phyloP scores from a whole-genome alignment of 1,140 invertebrate genomes.

The Antheraea mylitta region DNA sequence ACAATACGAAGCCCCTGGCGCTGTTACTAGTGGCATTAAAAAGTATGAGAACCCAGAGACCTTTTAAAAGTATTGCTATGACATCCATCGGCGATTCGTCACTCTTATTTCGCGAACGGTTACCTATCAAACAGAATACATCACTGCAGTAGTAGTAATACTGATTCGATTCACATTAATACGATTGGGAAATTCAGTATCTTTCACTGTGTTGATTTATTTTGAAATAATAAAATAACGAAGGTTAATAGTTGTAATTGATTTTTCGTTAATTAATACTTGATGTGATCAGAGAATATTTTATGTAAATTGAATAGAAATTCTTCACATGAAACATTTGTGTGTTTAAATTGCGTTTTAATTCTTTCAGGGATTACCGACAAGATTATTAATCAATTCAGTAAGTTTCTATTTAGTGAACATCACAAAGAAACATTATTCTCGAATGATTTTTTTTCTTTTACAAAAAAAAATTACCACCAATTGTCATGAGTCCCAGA shows the following conservation, averaged over 20 bases:
- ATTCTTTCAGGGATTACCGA: no score
- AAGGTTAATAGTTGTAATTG: not conserved
- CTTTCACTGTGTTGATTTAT: not conserved
- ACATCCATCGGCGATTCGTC: slow-evolving; percentile 43
- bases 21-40: slow-evolving; percentile 68
- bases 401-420: no score
- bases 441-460: no score
- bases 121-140: slow-evolving; percentile 26
- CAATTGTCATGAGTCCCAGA: no score
- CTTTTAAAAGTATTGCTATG: slow-evolving; percentile 55
- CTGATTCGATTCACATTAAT: not conserved
- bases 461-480: no score
- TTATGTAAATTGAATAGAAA: no score
- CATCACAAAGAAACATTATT: no score
- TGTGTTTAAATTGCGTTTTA: no score
- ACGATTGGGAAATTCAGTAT: not conserved
- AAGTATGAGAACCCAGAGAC: slow-evolving; percentile 65
- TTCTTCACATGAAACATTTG: no score
- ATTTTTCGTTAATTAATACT: not conserved
- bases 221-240: not conserved
- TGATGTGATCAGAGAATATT: no score
- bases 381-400: no score
- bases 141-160: slow-evolving; percentile 17
- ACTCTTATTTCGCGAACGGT: slow-evolving; percentile 28
- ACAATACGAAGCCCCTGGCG: slow-evolving; percentile 33